Evolutionary conservation across 92 coral and sea anemone species (phyloP), one percentile per base, ranked within the genome.

Genomic region (Blastomussa wellsi): DNA sequence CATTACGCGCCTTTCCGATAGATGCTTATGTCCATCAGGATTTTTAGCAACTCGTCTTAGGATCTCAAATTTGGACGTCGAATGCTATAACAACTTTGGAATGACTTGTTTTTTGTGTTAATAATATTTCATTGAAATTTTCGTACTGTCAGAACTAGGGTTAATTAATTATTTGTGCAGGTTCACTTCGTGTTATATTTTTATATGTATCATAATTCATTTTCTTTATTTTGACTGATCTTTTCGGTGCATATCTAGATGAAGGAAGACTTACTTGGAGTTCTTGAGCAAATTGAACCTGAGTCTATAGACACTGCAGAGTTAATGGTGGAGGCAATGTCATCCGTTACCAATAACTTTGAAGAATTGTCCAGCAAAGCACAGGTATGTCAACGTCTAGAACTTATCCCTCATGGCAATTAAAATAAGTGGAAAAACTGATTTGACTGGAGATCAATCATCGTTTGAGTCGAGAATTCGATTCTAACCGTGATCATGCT

Each of bases 291-390:
- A 16, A 41, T 90, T 19, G 88, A 77, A 31, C 75, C 87, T 28
- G 85, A 49, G n/a, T 84, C 90, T 14, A 26, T 85, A 72, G 92
- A 88, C 49, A 73, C 82, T 36, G 28, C 85, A n/a, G 85, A 78
- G 35, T 29, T 79, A 20, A 19, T 80, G 62, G 53, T 83, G 26
- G 82, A 74, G n/a, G 87, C 92, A 31, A 68, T 91, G 76, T 83
- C 92, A 31, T 78, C 81, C 19, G 87, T 67, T 26, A 91, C 92
- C 59, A 65, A 62, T 16, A 31, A 67, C 49, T 72, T 72, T 36
- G 89, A 81, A 41, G 89, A 84, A 68, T 29, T 91, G 29, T 89
- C 77, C 7, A 51, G 75, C 24, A 35, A 79, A 49, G 83, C 94
- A n/a, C 90, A 81, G 94, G 94, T 91, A 69, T 38, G 51, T 20